Evolutionary conservation across 2,888 invertebrate genomes (phyloP), one percentile per base, ranked within the genome.

Genomic region (Megastigmus dorsalis): DNA sequence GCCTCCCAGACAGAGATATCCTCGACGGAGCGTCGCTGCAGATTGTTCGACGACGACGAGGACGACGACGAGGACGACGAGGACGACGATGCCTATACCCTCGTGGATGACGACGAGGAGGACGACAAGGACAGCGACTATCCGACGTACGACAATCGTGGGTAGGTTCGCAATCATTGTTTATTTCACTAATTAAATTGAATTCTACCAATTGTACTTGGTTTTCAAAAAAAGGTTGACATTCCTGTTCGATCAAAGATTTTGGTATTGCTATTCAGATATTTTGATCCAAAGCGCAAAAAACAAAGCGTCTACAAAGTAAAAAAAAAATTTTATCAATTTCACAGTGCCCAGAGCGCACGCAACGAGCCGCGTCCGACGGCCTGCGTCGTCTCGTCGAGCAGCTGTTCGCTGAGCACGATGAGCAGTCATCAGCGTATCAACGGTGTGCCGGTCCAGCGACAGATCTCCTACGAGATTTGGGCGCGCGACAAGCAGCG

Each of bases 401-500:
- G 36, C 10, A 41, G 60, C 18, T 15, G n/a, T 3, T 38, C 65
- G 10, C 26, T 45, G n/a, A 23, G 23, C 18, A 13, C 36, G 1
- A 15, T 10, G 4, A 0, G 41, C 2, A 38, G 55, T 10, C 36
- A 18, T 0, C 72, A 62, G 15, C 66, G 74, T 2, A 67, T 79
- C 33, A 80, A 77, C 50, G 81, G 80, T 2, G 6, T 50, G 0
- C 77, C 75, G 0, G 50, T 78, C 0, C 63, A 86, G 0, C 80
- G 85, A 4, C 88, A 87, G 1, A 85, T 89, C 0, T 80, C 88
- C 2, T 89, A 90, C 80, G 89, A 90, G 78, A 89, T 91, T 36
- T 92, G 93, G 93, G 80, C 92, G 62, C 89, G 89, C 69, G 86
- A 87, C 10, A 91, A 91, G 79, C 87, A 89, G 15, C 68, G 73